Evolutionary conservation across 30 jellyfish, hydroid and myxozoan genomes (phyloP), one percentile per base, ranked within the genome.

Genomic region (Pseudorhiza aurosa): DNA sequence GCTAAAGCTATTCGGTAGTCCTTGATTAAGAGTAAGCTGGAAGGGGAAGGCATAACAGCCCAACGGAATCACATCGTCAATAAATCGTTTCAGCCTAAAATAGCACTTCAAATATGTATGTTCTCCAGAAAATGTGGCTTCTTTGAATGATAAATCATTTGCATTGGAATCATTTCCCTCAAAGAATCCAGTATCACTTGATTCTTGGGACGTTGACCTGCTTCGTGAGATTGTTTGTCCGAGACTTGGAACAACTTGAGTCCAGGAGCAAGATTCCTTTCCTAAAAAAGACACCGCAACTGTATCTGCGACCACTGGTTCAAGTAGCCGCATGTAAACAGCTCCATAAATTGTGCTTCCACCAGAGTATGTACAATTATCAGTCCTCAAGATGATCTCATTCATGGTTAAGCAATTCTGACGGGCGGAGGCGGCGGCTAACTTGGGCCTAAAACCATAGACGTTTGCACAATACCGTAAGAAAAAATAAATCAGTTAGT

Each of bases 1-100:
- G 28, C 47, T 37, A 36, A 81, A 81, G 46, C 93, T 81, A 53
- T 55, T 56, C n/a, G 93, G 85, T 22, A 81, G 65, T 25, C 93
- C 93, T 29, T 67, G 85, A 32, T 37, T 68, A 12, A 81, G 62
- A n/a, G 81, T 39, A 39, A 49, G 42, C 32, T 81, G 68, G 50
- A 81, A 81, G 0, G 93, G 93, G 30, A 63, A 65, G 2, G 93
- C 93, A 53, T 81, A 81, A 58, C 93, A 81, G 27, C 93, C 93
- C 14, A 81, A 57, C 7, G 93, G 86, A 58, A 81, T 71, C 4
- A 74, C 73, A 4, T 80, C 77, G 19, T 80, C 84, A 32, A n/a
- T 24, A 39, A 60, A 81, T n/a, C 27, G 19, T 18, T 15, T 68
- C 9, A 78, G 59, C 53, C 30, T 24, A 33, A 43, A n/a, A 4